Percentiles rank a stretch among this genome's conserved stretches.
Conservation (phyloP, 2,113 vertebrate species). For the Chaetura pelagica region DNA sequence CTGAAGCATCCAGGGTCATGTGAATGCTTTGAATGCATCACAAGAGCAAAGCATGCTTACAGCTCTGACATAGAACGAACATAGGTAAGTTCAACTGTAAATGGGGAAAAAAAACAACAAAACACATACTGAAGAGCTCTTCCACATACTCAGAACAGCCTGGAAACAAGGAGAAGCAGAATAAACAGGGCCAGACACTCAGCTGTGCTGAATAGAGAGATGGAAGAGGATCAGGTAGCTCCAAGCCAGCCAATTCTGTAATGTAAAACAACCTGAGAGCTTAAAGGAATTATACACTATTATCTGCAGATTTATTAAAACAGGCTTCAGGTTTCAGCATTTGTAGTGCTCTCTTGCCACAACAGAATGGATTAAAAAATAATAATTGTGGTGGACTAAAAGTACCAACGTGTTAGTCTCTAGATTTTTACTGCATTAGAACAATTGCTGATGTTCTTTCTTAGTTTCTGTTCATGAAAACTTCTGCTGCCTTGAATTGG, state of each 20-base stretch:
- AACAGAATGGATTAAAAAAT: background rate
- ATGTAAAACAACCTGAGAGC: background rate
- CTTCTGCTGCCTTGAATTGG: background rate
- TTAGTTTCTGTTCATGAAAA: background rate
- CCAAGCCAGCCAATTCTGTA: background rate
- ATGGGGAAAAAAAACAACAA: accelerated
- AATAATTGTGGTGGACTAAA: background rate
- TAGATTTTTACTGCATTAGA: background rate
- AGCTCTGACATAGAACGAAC: background rate
- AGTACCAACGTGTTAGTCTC: background rate
- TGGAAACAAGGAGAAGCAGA: background rate
- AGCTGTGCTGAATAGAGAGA: background rate
- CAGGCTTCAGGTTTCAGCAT: background rate
- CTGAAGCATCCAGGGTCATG: background rate
- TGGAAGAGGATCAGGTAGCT: background rate
- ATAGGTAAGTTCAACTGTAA: background rate
- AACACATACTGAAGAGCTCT: background rate
- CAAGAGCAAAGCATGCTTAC: background rate
- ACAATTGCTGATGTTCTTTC: background rate
- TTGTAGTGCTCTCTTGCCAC: background rate
- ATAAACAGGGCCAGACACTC: background rate
- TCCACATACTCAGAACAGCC: background rate
- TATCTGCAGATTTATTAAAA: background rate
- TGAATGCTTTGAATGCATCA: accelerated
- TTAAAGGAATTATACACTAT: background rate